Evolutionary conservation across 2,888 invertebrate genomes (phyloP).

Genomic region (Cremastinae sp.): DNA sequence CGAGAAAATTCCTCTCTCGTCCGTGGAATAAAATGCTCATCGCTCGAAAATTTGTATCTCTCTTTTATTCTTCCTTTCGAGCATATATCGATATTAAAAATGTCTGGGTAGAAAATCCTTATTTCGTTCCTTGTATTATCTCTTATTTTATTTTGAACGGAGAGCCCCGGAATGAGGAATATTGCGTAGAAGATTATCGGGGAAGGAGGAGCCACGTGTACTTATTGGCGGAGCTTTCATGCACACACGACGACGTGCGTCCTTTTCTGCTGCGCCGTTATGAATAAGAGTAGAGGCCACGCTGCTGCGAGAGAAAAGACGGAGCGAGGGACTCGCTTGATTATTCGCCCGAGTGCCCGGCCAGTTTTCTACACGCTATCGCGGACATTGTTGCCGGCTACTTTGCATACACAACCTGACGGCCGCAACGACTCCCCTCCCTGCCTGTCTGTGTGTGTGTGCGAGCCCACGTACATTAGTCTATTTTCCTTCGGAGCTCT

Average conservation of each 20-base stretch:
- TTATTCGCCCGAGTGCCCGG: slow-evolving; percentile 68
- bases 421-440: slow-evolving; percentile 7
- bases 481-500: too few species aligned
- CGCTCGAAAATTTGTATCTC: too few species aligned
- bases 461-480: slow-evolving; percentile 16
- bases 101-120: too few species aligned
- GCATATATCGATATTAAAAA: too few species aligned
- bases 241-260: slow-evolving; percentile 3
- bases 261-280: slow-evolving; percentile 7
- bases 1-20: too few species aligned
- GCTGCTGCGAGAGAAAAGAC: slow-evolving; percentile 38
- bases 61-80: too few species aligned
- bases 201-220: neutral
- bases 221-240: neutral
- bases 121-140: too few species aligned
- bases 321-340: slow-evolving; percentile 63
- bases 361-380: slow-evolving; percentile 62
- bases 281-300: slow-evolving; percentile 59
- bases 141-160: too few species aligned
- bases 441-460: neutral
- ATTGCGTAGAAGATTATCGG: too few species aligned
- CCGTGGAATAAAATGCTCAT: too few species aligned
- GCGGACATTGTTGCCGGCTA: slow-evolving; percentile 62
- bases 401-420: slow-evolving; percentile 58
- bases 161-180: too few species aligned